Percentiles rank a stretch among this genome's conserved stretches.
Evolutionary conservation across 2,888 invertebrate species (phyloP).

Genomic region (Schrankia costaestrigalis): DNA sequence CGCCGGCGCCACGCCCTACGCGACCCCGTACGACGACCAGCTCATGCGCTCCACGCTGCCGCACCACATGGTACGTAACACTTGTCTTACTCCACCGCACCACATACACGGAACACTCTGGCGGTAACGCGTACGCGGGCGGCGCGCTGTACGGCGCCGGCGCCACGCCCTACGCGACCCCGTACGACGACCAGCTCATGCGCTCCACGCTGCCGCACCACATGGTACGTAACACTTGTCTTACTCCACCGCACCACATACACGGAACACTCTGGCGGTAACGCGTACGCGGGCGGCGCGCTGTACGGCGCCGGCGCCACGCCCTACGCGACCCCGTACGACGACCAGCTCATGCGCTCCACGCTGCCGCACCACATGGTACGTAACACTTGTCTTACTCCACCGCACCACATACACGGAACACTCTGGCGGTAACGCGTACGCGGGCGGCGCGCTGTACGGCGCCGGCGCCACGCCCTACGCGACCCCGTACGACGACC

Average conservation of each 20-base stretch:
- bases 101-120: background rate
- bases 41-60: slow-evolving; percentile 85
- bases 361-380: slow-evolving; percentile 55
- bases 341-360: slow-evolving; percentile 88
- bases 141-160: slow-evolving; percentile 79
- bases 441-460: slow-evolving; percentile 78
- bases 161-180: slow-evolving; percentile 85
- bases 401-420: background rate
- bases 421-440: too few species aligned
- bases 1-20: slow-evolving; percentile 84
- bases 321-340: slow-evolving; percentile 84
- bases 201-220: slow-evolving; percentile 80
- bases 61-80: slow-evolving; percentile 16
- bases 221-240: slow-evolving; percentile 11
- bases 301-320: slow-evolving; percentile 78
- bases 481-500: slow-evolving; percentile 84
- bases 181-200: slow-evolving; percentile 86
- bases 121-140: too few species aligned
- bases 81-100: background rate
- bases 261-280: background rate
- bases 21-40: slow-evolving; percentile 84
- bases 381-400: background rate
- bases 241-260: background rate
- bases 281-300: slow-evolving; percentile 82
- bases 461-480: slow-evolving; percentile 84